A percentile compares a stretch with the other conserved stretches of the same genome.
Evolutionary conservation across 1,140 invertebrate genomes (phyloP).

Genomic region (Platyscapa corneri): DNA sequence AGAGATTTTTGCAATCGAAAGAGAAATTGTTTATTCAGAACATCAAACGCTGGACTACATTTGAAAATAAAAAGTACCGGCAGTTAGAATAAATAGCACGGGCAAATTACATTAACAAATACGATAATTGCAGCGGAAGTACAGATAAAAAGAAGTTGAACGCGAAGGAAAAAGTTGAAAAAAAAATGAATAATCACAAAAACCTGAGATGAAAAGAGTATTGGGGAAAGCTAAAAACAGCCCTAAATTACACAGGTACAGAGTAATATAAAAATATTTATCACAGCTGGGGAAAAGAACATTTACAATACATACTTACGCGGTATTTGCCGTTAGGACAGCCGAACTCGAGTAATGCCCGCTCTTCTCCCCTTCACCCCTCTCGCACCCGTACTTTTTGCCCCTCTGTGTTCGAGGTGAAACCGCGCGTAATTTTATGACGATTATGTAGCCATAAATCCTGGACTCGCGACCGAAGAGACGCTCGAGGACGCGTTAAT

Average conservation of each 20-base stretch:
- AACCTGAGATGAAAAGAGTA: neutral
- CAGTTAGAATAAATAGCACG: neutral
- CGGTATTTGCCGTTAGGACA: no score
- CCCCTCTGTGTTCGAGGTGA: neutral
- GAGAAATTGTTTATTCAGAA: neutral
- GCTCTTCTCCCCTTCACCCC: no score
- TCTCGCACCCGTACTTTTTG: neutral
- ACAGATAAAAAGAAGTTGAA: neutral
- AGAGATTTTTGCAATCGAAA: neutral
- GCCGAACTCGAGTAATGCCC: no score
- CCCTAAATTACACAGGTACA: neutral
- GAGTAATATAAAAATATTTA: neutral
- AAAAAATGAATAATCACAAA: neutral
- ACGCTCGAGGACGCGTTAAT: neutral
- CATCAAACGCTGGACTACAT: neutral
- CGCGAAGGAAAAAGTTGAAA: neutral
- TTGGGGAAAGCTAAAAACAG: neutral
- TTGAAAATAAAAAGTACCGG: neutral
- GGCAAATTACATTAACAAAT: neutral
- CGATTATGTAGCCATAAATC: slow-evolving; percentile 37
- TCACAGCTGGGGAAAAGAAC: neutral
- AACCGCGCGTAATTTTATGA: slow-evolving; percentile 23
- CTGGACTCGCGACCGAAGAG: neutral
- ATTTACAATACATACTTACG: neutral
- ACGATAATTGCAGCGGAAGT: neutral